Evolutionary conservation across 1,140 invertebrate genomes (phyloP).

Genomic region (Atta colombica): DNA sequence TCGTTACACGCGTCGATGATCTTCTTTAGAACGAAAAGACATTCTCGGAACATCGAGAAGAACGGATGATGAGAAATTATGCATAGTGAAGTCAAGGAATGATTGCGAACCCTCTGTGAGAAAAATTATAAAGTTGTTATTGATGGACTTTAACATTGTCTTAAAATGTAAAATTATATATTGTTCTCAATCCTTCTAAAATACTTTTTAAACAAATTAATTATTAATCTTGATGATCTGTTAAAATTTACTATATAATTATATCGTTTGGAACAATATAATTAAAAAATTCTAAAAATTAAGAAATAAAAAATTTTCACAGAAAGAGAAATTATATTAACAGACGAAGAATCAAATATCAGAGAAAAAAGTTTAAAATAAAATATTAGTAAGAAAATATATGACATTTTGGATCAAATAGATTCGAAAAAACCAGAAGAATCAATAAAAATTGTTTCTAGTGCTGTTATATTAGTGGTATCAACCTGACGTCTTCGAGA

Average conservation of each 20-base stretch:
- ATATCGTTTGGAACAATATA: too few species aligned
- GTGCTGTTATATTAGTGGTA: slow-evolving; percentile 26
- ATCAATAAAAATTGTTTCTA: background rate
- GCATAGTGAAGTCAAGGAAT: slow-evolving; percentile 98
- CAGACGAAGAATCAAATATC: too few species aligned
- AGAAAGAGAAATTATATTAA: too few species aligned
- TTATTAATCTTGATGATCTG: background rate
- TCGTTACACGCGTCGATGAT: slow-evolving; percentile 99
- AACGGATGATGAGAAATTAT: slow-evolving; percentile 99
- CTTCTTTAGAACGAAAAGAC: slow-evolving; percentile 97
- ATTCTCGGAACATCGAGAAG: slow-evolving; percentile 98
- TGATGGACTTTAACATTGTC: background rate
- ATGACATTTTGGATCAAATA: too few species aligned
- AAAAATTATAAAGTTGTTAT: background rate
- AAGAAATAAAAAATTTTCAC: too few species aligned
- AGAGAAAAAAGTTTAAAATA: too few species aligned
- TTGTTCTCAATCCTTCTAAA: background rate
- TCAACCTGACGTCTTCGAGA: slow-evolving; percentile 92
- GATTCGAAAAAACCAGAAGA: too few species aligned
- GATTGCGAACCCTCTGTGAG: slow-evolving; percentile 92
- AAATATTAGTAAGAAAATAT: too few species aligned
- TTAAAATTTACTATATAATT: too few species aligned
- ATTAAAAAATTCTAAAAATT: too few species aligned
- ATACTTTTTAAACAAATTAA: background rate
- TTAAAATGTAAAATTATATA: background rate